Conservation (phyloP, 1,140 invertebrate species). For the Alviniconcha marisindica region DNA sequence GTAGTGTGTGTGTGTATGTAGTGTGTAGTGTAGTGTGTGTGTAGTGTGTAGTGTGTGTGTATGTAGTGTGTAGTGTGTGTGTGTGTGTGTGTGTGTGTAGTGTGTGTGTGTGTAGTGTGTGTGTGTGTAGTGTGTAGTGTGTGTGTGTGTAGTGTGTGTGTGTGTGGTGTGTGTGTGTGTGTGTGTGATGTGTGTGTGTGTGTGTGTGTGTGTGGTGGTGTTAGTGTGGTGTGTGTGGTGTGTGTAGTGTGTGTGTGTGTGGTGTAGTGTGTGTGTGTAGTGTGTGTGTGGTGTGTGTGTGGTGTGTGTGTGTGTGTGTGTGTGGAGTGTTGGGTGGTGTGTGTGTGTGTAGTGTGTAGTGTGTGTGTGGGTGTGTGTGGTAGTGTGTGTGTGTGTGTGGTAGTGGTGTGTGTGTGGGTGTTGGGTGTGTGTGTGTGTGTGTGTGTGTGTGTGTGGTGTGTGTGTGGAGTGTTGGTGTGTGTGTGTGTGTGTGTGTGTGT, state of each 20-base stretch:
- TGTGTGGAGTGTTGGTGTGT: too few relatives aligned
- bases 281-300: background rate
- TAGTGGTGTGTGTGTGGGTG: too few relatives aligned
- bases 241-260: background rate
- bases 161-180: slow-evolving; percentile 10
- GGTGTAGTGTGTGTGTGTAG: slow-evolving; percentile 6
- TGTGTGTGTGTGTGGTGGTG: too few relatives aligned
- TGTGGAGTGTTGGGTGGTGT: too few relatives aligned
- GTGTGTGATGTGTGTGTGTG: slow-evolving; percentile 13
- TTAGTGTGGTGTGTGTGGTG: too few relatives aligned
- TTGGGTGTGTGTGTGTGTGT: background rate
- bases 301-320: too few relatives aligned
- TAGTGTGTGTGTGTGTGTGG: slow-evolving; percentile 1
- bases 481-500: too few relatives aligned
- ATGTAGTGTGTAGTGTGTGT: background rate
- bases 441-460: slow-evolving; percentile 10
- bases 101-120: slow-evolving; percentile 13
- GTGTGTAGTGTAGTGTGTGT: too few relatives aligned
- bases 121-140: too few relatives aligned
- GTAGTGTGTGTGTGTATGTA: slow-evolving; percentile 11
- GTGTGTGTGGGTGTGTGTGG: background rate
- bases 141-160: too few relatives aligned
- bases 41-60: too few relatives aligned
- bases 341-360: too few relatives aligned
- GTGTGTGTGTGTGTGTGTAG: slow-evolving; percentile 13